Base-by-base conservation (phyloP, 2,113 vertebrate genomes). In the Lanius collurio region DNA sequence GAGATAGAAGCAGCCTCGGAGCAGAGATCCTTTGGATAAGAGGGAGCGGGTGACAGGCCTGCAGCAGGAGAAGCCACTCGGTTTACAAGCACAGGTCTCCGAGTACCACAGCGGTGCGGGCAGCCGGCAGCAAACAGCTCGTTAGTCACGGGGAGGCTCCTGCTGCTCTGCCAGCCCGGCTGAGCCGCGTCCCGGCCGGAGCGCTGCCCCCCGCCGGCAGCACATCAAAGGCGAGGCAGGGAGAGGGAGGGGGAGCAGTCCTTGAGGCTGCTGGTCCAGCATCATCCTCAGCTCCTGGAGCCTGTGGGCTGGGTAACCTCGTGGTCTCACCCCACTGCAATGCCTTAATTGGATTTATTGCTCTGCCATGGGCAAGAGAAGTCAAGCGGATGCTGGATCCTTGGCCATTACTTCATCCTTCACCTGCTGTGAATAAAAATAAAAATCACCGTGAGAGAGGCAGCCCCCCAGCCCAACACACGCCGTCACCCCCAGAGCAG, bases 261-360 rank as follows among this genome's bases (percentile, higher is more conserved):
- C 79, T 79, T 4, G 42, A 0, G 2, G 79, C 35, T 62, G 64
- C 68, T 5, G 76, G 50, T 21, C 39, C 87, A 77, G 64, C 76
- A 15, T 6, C 55, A 15, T 8, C 69, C 84, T 49, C 23, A 4
- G 81, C 81, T 79, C 41, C 31, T 6, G 53, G 12, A 75, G 62
- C 1, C 0, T 4, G 5, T 1, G 1, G 35, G 65, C 67, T 27
- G 28, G 2, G 3, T 37, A 33, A 69, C 77, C 57, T 20, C 6
- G 33, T 22, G 30, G 23, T 46, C 49, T 92, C 1, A 0, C 47
- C 27, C 46, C 0, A 0, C 86, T 53, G 74, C 74, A 12, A 4
- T 10, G 46, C 83, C 78, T 69, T 28, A 7, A 60, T 33, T 35
- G 49, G 55, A 83, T 90, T 55, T 74, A 91, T 70, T 0, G 2